Percentiles rank a stretch among this genome's conserved stretches.
Evolutionary conservation across 2,797 vertebrate genomes (phyloP).

Genomic region (Poeciliopsis paucimaculata): DNA sequence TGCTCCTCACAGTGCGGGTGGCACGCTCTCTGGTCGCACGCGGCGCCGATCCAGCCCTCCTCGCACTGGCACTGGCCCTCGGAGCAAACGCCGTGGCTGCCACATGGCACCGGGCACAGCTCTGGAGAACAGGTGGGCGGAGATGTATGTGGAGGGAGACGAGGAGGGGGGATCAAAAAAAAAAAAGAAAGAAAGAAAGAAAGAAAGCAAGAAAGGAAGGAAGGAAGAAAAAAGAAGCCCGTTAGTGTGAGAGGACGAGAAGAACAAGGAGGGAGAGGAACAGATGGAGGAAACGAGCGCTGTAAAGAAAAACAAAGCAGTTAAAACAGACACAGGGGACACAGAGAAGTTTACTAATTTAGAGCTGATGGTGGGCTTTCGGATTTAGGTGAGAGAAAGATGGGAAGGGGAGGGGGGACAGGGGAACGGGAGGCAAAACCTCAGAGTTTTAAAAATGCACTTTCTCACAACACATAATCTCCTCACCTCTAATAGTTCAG

Average conservation of each 20-base stretch:
- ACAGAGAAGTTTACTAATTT: slow-evolving; percentile 18
- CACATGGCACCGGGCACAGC: slow-evolving; percentile 91
- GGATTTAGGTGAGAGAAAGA: slow-evolving; percentile 44
- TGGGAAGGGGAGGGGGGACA: not conserved
- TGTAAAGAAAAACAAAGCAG: slow-evolving; percentile 25
- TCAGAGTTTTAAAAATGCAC: slow-evolving; percentile 57
- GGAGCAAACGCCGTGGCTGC: slow-evolving; percentile 90
- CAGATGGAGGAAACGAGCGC: slow-evolving; percentile 52
- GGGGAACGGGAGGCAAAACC: slow-evolving; percentile 52
- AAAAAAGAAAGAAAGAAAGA: not conserved
- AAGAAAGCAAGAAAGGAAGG: not conserved
- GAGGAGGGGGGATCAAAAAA: too few species aligned
- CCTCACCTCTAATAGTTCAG: slow-evolving; percentile 69
- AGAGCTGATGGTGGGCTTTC: slow-evolving; percentile 41
- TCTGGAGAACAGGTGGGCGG: slow-evolving; percentile 81
- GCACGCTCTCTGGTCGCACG: slow-evolving; percentile 90
- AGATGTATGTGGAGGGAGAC: slow-evolving; percentile 43
- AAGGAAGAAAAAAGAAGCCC: slow-evolving; percentile 3
- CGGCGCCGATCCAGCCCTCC: slow-evolving; percentile 92
- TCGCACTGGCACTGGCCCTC: slow-evolving; percentile 92
- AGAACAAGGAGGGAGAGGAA: slow-evolving; percentile 36
- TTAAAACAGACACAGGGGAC: slow-evolving; percentile 53
- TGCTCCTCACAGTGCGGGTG: slow-evolving; percentile 92
- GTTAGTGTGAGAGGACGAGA: slow-evolving; percentile 35
- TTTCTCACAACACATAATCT: slow-evolving; percentile 72